Base-by-base conservation (phyloP, 2,797 vertebrate genomes). In the Todus mexicanus region DNA sequence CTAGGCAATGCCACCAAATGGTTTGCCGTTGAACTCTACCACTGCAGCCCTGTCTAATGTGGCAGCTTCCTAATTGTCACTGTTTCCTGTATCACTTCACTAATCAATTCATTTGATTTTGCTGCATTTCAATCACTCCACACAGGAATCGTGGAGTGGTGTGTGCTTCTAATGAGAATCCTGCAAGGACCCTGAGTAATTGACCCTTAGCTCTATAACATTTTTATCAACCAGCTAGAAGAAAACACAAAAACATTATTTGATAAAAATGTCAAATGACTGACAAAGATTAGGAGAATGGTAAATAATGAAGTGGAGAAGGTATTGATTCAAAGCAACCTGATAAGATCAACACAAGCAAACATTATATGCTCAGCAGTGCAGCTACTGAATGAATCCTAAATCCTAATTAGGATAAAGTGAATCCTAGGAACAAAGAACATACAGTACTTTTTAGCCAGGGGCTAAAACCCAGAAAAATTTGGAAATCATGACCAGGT, bases 181-280 rank as follows among this genome's bases (percentile, higher is more conserved):
- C 91, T 88, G 77, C 3, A 45, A 95, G 83, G 88, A 90, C 93
- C 68, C 76, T 45, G 65, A 54, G 92, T 91, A 92, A 95, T 79
- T 96, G 96, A 96, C 93, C 95, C 93, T 81, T 65, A 66, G 86
- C 90, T 92, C 84, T 37, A 88, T 80, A 91, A 90, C 93, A 37
- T 90, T 95, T 95, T 93, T 96, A 96, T 93, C 94, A 96, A 90
- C 83, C 81, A 57, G 83, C 92, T 60, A 70, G 85, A 61, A 91
- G 93, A 96, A 96, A 96, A 91, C 84, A 88, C 45, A 9, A 94
- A 93, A 95, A 91, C 93, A 64, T 93, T 93, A 84, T 86, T 96
- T 96, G 96, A 96, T 96, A 96, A 94, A 95, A 94, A 95, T 50
- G 74, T 94, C 94, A 96, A 92, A 88, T 68, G 91, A 86, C 95